phyloP scores from a whole-genome alignment of 2,113 vertebrate genomes.

The Etheostoma spectabile region DNA sequence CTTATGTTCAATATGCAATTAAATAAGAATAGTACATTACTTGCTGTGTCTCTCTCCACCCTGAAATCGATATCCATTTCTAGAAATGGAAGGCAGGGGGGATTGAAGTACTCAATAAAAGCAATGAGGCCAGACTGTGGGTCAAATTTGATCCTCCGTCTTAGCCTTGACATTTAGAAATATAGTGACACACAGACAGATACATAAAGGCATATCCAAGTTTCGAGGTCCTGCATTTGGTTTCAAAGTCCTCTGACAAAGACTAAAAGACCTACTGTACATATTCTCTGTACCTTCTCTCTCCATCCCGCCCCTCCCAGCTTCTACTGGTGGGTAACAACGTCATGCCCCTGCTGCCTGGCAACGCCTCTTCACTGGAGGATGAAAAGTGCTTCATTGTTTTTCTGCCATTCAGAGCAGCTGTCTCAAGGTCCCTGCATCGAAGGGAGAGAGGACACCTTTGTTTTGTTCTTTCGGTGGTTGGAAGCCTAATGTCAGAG shows the following conservation, averaged over 20 bases:
- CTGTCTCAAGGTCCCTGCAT: slow-evolving; percentile 75
- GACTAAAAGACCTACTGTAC: slow-evolving; percentile 9
- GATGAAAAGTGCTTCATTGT: slow-evolving; percentile 74
- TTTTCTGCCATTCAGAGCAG: slow-evolving; percentile 74
- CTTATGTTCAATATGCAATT: slow-evolving; percentile 7
- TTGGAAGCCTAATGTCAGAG: slow-evolving; percentile 12
- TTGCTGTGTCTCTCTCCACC: slow-evolving; percentile 11
- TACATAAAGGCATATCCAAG: neutral
- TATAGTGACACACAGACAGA: neutral
- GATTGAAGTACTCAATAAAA: slow-evolving; percentile 64
- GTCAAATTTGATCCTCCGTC: slow-evolving; percentile 9
- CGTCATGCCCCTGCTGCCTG: slow-evolving; percentile 75
- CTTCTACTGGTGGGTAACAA: slow-evolving; percentile 28
- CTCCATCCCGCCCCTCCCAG: slow-evolving; percentile 20
- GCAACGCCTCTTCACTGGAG: slow-evolving; percentile 76
- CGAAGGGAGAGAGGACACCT: slow-evolving; percentile 42
- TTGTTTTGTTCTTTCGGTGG: slow-evolving; percentile 15
- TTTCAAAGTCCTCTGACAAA: neutral
- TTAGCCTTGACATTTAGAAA: slow-evolving; percentile 15
- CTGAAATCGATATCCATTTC: slow-evolving; percentile 66
- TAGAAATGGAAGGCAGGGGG: slow-evolving; percentile 43
- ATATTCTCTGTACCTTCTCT: neutral
- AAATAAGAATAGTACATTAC: slow-evolving; percentile 14
- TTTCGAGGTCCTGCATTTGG: slow-evolving; percentile 5
- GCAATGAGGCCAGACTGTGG: slow-evolving; percentile 46